Conservation (phyloP, 92 coral and sea anemone species). For the Porites lobata region DNA sequence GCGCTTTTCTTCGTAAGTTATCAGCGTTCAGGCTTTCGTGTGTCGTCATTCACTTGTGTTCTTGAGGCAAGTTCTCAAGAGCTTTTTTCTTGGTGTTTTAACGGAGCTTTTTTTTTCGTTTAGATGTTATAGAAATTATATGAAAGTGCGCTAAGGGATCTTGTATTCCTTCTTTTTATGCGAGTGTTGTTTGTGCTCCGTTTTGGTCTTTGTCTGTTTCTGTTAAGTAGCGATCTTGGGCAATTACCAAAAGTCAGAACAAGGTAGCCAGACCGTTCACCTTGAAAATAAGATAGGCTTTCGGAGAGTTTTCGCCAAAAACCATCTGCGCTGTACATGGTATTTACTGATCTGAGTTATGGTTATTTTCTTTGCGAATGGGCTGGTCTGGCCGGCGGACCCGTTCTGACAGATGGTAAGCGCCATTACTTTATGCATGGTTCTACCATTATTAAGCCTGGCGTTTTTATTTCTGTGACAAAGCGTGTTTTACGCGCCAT, state of each 20-base stretch:
- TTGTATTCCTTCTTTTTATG: neutral
- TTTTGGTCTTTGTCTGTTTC: neutral
- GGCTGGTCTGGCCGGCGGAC: no score
- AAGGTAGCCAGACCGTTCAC: no score
- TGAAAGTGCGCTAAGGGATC: neutral
- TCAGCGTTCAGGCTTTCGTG: neutral
- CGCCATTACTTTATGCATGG: no score
- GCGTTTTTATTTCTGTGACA: neutral
- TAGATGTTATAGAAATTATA: neutral
- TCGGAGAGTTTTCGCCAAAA: no score
- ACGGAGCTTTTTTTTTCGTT: neutral
- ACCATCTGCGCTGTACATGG: no score
- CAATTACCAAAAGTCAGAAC: neutral
- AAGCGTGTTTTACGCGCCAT: slow-evolving; percentile 27
- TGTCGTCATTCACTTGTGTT: neutral
- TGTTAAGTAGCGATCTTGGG: neutral
- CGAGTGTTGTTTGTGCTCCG: no score
- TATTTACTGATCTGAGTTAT: no score
- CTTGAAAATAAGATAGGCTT: no score
- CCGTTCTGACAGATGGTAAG: no score
- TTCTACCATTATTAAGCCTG: neutral
- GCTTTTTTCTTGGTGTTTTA: neutral
- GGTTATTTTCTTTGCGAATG: no score
- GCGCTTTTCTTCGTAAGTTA: neutral
- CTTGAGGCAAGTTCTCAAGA: neutral